Evolutionary conservation across 2,113 vertebrate species (phyloP), one percentile per base, ranked within the genome.

Genomic region (Stictonetta naevosa): DNA sequence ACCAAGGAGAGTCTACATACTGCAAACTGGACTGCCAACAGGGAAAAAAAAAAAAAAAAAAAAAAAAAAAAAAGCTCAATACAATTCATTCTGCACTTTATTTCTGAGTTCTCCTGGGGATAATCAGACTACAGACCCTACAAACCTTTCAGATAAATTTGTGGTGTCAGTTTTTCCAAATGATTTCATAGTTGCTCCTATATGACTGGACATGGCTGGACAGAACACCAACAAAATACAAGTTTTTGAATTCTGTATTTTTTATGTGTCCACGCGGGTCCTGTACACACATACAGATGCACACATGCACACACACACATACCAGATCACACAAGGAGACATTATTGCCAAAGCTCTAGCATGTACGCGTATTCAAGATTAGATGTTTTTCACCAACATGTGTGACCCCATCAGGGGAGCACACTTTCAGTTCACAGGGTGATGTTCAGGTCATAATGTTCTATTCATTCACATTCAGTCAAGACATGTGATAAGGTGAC

Each of bases 221-320:
- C 19, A 62, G 16, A 1, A 9, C 17, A 53, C 2, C 13, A 31
- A 13, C 26, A 44, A 34, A 55, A 80, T 5, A 14, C 7, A n/a
- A n/a, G 13, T 0, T 19, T 77, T 15, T 53, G n/a, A 8, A 9
- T 1, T 23, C 1, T 1, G 14, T 46, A 7, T 29, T 64, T 64
- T 40, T 4, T 19, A 68, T 44, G 66, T 31, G 4, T 18, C 1
- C 10, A 10, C 13, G 4, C 40, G 28, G 8, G 23, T n/a, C 21
- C 55, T 72, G 31, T 17, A 18, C 40, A 33, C 1, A 1, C 2
- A 1, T 4, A 21, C 2, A 4, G 4, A 11, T 11, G 14, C 33
- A n/a, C 1, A 8, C 17, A 36, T 7, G 4, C 25, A 58, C 1
- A 2, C 3, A 2, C 0, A 1, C 26, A 81, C 23, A 5, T 44